phyloP scores from a whole-genome alignment of 1,140 invertebrate genomes.

The Caenorhabditis inopinata region DNA sequence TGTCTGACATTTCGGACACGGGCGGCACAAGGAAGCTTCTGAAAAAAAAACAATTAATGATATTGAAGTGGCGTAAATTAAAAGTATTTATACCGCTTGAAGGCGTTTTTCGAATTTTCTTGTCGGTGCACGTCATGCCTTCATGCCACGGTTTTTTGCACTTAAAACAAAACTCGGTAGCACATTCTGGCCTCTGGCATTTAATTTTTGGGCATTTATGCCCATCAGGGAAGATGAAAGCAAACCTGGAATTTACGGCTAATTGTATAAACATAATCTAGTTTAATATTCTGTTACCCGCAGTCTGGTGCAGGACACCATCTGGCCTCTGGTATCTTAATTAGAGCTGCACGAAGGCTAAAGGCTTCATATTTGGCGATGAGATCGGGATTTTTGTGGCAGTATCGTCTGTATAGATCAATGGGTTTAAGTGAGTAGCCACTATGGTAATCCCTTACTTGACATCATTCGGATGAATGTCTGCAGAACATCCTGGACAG shows the following conservation, averaged over 20 bases:
- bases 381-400: not conserved
- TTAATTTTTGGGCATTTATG: not conserved
- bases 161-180: not conserved
- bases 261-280: no score
- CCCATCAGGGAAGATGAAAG: not conserved
- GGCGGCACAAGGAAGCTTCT: not conserved
- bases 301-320: not conserved
- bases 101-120: no score
- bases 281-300: not conserved
- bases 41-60: not conserved
- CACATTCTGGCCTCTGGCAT: not conserved
- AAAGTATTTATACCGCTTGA: no score
- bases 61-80: no score
- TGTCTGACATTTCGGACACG: constrained; percentile 78
- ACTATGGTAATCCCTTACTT: not conserved
- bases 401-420: not conserved
- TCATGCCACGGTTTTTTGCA: not conserved
- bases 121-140: not conserved
- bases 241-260: constrained; percentile 12
- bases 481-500: not conserved
- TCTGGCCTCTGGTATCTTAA: not conserved
- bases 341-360: not conserved
- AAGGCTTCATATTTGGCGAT: not conserved
- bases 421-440: no score
- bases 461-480: not conserved